phyloP scores from a whole-genome alignment of 2,888 invertebrate species.

The Frankliniella fusca region DNA sequence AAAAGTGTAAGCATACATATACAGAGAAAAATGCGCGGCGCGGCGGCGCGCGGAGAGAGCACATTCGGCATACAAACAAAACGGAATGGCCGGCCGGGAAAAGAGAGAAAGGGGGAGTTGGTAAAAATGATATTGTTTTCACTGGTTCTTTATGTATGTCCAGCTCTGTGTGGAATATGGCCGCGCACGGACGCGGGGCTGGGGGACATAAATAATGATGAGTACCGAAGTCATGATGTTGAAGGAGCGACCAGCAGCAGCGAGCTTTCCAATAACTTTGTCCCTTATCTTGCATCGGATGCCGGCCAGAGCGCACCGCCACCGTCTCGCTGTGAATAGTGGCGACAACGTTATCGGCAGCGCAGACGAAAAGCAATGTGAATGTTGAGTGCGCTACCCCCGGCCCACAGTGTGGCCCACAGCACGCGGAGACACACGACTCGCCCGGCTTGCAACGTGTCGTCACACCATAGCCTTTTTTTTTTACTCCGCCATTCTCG shows the following conservation, averaged over 20 bases:
- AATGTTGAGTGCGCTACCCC: not conserved
- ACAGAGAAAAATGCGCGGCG: slow-evolving; percentile 14
- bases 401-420: too few relatives aligned
- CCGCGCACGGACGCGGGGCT: not conserved
- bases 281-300: slow-evolving; percentile 4
- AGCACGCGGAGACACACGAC: too few relatives aligned
- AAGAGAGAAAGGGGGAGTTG: not conserved
- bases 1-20: slow-evolving; percentile 19
- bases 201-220: slow-evolving; percentile 17
- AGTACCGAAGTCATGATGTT: slow-evolving; percentile 22
- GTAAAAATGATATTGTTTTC: slow-evolving; percentile 26
- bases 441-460: too few relatives aligned
- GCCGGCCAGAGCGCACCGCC: not conserved
- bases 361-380: not conserved
- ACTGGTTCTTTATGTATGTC: slow-evolving; percentile 23
- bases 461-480: too few relatives aligned
- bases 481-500: too few relatives aligned
- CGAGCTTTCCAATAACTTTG: not conserved
- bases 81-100: slow-evolving; percentile 4
- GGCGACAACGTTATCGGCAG: not conserved
- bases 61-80: slow-evolving; percentile 26
- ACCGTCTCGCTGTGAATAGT: not conserved
- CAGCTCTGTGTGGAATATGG: slow-evolving; percentile 1
- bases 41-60: not conserved
- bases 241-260: not conserved